These are phyloP conservation scores for Neocrepidodera transversa DNA, from an alignment of 2,888 invertebrate genomes.

Conservation along the genomic window DNA sequence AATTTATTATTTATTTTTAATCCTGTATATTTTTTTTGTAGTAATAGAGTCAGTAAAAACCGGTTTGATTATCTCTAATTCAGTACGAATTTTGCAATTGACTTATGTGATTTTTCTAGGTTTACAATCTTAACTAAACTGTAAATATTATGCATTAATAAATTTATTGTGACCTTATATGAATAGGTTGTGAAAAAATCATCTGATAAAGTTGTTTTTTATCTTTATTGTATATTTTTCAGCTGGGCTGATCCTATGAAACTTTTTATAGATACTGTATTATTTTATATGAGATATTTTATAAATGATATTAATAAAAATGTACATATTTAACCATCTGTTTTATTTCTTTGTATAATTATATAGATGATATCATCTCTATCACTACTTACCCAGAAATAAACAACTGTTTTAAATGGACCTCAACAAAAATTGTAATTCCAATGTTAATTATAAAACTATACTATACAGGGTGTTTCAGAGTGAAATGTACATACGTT, in stretches of 20 bases:
- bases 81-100: slow-evolving; percentile 38
- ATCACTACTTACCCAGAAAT: too few relatives aligned
- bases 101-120: slow-evolving; percentile 42
- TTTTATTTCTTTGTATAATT: too few relatives aligned
- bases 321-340: slow-evolving; percentile 12
- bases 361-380: too few relatives aligned
- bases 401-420: too few relatives aligned
- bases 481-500: too few relatives aligned
- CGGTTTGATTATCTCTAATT: slow-evolving; percentile 11
- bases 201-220: slow-evolving; percentile 41
- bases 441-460: too few relatives aligned
- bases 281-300: slow-evolving; percentile 55
- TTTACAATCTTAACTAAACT: slow-evolving; percentile 23
- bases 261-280: slow-evolving; percentile 53
- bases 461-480: too few relatives aligned
- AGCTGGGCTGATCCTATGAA: slow-evolving; percentile 42
- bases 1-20: slow-evolving; percentile 44
- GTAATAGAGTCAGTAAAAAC: slow-evolving; percentile 14
- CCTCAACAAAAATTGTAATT: too few relatives aligned
- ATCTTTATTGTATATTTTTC: slow-evolving; percentile 40
- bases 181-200: slow-evolving; percentile 48
- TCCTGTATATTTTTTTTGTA: slow-evolving; percentile 26
- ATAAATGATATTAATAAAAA: slow-evolving; percentile 53
- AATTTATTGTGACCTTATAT: slow-evolving; percentile 47
- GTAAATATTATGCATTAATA: slow-evolving; percentile 23